Conservation (phyloP, 2,113 vertebrate species). For the Psilopsiagon aurifrons region DNA sequence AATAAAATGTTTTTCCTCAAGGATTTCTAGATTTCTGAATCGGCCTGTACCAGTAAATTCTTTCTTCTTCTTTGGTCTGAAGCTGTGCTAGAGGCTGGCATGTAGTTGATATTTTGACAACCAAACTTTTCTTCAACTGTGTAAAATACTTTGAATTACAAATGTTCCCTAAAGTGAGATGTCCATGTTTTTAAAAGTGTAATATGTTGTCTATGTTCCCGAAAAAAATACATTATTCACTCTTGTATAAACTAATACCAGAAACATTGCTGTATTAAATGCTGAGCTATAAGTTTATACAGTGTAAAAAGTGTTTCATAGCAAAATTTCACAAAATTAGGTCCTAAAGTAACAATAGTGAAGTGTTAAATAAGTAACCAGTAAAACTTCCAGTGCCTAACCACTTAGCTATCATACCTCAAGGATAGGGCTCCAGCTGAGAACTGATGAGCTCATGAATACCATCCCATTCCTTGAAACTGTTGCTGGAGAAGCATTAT, state of each 20-base stretch:
- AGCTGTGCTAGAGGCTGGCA: background rate
- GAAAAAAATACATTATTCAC: background rate
- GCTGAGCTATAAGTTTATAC: background rate
- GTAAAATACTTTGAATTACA: background rate
- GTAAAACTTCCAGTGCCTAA: background rate
- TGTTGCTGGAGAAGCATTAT: conserved; percentile 95
- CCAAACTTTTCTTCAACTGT: background rate
- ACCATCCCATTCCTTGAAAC: conserved; percentile 98
- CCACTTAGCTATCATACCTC: conserved; percentile 77
- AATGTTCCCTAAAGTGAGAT: background rate
- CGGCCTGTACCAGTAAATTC: background rate
- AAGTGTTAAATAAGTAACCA: background rate
- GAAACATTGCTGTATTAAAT: background rate
- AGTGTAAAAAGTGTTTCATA: background rate
- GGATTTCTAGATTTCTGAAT: background rate
- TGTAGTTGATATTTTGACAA: background rate
- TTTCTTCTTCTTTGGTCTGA: background rate
- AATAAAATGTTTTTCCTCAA: background rate
- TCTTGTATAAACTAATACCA: background rate
- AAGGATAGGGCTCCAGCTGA: conserved; percentile 92
- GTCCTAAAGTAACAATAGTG: background rate
- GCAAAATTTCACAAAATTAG: background rate
- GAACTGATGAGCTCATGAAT: conserved; percentile 96
- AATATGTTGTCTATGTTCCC: background rate
- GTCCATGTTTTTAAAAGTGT: background rate